phyloP scores from a whole-genome alignment of 2,113 vertebrate genomes.

The Octodon degus region DNA sequence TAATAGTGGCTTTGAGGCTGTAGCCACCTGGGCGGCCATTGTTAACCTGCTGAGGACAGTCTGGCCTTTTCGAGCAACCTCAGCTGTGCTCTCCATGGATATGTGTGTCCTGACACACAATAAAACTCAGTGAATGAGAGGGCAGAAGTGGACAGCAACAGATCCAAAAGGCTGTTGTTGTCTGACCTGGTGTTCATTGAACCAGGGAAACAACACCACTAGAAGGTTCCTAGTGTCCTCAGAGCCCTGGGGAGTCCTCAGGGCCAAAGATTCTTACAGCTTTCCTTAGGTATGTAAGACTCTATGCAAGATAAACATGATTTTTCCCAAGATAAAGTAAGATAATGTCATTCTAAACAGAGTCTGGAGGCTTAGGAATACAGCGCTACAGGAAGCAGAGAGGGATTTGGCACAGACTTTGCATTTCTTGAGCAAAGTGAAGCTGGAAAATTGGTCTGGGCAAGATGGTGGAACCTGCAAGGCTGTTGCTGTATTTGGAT shows the following conservation, averaged over 20 bases:
- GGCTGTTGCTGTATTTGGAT: not conserved
- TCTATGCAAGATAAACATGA: not conserved
- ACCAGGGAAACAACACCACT: too few species aligned
- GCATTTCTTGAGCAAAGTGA: not conserved
- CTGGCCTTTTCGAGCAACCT: too few species aligned
- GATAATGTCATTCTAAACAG: not conserved
- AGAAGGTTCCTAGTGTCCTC: accelerated
- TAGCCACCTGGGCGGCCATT: too few species aligned
- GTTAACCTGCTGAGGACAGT: too few species aligned
- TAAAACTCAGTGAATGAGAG: accelerated
- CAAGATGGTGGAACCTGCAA: not conserved
- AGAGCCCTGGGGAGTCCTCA: not conserved
- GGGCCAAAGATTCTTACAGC: too few species aligned
- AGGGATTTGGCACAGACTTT: not conserved
- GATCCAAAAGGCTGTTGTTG: not conserved
- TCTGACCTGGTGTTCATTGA: too few species aligned
- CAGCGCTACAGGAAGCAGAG: not conserved
- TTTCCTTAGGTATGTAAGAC: accelerated
- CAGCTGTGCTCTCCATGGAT: too few species aligned
- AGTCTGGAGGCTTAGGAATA: not conserved
- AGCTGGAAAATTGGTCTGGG: not conserved
- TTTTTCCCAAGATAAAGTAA: not conserved
- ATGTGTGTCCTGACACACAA: not conserved
- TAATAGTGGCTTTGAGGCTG: accelerated
- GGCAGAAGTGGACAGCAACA: accelerated